Evolutionary conservation across 2,797 vertebrate genomes (phyloP).

Genomic region (Petrocephalus sullivani): DNA sequence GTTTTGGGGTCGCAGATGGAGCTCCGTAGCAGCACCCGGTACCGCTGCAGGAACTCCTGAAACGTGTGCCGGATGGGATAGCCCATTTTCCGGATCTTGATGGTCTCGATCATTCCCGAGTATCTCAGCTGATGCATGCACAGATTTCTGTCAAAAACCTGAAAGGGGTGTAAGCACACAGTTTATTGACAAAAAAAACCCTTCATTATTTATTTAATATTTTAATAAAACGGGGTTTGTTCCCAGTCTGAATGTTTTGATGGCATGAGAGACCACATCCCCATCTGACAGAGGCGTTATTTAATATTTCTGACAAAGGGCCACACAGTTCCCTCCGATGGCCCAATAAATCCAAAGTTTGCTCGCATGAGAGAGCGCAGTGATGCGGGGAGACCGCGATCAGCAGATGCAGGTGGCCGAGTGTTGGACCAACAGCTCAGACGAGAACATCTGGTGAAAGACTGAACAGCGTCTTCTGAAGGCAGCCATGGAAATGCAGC

Average conservation of each 20-base stretch:
- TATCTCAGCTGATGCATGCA: constrained; percentile 67
- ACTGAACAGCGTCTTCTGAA: neutral
- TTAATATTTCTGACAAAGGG: constrained; percentile 5
- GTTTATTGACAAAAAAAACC: neutral
- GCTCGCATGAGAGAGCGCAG: neutral
- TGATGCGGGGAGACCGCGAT: neutral
- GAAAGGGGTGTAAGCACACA: neutral
- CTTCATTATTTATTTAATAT: neutral
- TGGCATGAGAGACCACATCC: neutral
- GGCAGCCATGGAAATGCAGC: neutral
- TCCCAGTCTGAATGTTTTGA: neutral
- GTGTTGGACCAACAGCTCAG: neutral
- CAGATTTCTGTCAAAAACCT: constrained; percentile 68
- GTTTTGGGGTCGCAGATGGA: constrained; percentile 37
- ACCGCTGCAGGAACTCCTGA: constrained; percentile 61
- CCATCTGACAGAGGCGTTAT: neutral
- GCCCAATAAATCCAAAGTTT: neutral
- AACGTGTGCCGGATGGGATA: constrained; percentile 69
- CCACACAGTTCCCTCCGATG: neutral
- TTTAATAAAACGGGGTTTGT: neutral
- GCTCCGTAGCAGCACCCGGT: constrained; percentile 49
- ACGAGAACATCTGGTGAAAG: neutral
- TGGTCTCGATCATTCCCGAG: constrained; percentile 73
- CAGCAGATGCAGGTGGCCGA: neutral
- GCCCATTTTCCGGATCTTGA: constrained; percentile 64